Evolutionary conservation across 2,888 invertebrate species (phyloP), one percentile per base, ranked within the genome.

Genomic region (Trichopria drosophilae): DNA sequence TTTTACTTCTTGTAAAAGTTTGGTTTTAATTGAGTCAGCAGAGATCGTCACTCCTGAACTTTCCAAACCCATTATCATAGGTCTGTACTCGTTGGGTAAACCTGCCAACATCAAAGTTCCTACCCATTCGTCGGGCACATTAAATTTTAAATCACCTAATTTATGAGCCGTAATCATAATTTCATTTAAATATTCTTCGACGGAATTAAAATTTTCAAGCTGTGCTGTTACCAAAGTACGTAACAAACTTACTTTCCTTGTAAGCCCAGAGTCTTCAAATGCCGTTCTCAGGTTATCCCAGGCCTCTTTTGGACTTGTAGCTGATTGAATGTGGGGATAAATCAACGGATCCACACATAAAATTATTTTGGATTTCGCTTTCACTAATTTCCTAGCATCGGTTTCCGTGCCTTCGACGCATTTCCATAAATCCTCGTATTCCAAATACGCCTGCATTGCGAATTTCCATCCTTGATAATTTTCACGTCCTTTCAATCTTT

Each of bases 61-160:
- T 35, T 58, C 57, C 13, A 60, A 29, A 12, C 46, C 59, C 53
- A 61, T 61, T 28, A 68, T 62, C 62, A 68, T 63, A 10, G 67
- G 63, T 22, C 53, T 53, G 46, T 60, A 62, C 36, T 57, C 51
- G 22, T 64, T 62, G 18, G 63, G 57, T n/a, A n/a, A n/a, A n/a
- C n/a, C n/a, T n/a, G n/a, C n/a, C n/a, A n/a, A n/a, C n/a, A n/a
- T n/a, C n/a, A 69, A 51, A 9, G 61, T 59, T 3, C 61, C 65
- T 9, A 68, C 23, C 64, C 65, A 71, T 35, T 62, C 59, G 37
- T 65, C 60, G 4, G 26, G 19, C 7, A 62, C 47, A 23, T 62
- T 50, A 16, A 66, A 51, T n/a, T n/a, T n/a, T n/a, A n/a, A n/a
- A n/a, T n/a, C n/a, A n/a, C n/a, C n/a, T n/a, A n/a, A n/a, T n/a